Evolutionary conservation across 2,888 invertebrate genomes (phyloP).

Genomic region (Eueremaeus valkanovi): DNA sequence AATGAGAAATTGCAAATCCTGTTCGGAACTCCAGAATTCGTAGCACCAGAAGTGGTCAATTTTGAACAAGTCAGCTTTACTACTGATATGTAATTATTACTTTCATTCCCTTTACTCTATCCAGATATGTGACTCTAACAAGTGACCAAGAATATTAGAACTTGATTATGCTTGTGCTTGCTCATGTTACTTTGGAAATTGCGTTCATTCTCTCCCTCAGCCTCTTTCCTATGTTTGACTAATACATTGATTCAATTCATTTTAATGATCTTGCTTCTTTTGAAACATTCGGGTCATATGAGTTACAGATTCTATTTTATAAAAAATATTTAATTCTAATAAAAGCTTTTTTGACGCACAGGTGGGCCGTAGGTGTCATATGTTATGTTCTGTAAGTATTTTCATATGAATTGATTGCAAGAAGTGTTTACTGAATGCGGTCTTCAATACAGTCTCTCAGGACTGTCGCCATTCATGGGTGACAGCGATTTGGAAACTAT

Average conservation of each 20-base stretch:
- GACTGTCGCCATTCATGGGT: constrained; percentile 97
- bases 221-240: no score
- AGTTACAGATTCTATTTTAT: no score
- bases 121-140: no score
- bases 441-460: constrained; percentile 63
- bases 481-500: constrained; percentile 95
- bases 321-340: no score
- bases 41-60: constrained; percentile 97
- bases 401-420: background rate
- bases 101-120: no score
- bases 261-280: no score
- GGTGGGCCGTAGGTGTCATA: constrained; percentile 75
- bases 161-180: no score
- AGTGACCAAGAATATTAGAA: no score
- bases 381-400: constrained; percentile 92
- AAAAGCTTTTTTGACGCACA: background rate
- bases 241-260: no score
- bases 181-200: no score
- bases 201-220: no score
- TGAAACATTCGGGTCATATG: no score
- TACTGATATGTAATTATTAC: constrained; percentile 71
- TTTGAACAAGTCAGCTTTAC: constrained; percentile 93
- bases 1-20: constrained; percentile 79
- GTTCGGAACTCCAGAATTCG: constrained; percentile 98
- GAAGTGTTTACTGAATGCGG: background rate